Evolutionary conservation across 2,797 vertebrate species (phyloP), one percentile per base, ranked within the genome.

Genomic region (Basileuterus tristriatus): DNA sequence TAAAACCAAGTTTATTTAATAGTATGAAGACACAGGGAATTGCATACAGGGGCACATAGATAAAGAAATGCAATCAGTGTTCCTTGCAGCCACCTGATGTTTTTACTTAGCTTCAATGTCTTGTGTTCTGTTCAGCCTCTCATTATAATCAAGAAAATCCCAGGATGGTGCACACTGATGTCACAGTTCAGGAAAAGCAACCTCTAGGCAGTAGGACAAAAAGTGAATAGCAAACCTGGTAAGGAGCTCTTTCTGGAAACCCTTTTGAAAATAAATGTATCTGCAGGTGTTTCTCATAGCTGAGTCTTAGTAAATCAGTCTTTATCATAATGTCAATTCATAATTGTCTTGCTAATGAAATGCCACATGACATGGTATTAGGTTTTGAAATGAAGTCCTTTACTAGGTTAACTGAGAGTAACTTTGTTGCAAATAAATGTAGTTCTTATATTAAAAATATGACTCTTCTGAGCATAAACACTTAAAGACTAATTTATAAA

Each of bases 281-380:
- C 75, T 91, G 64, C 70, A 90, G 46, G 50, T 94, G 43, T 82
- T 94, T 71, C 62, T 90, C 0, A 0, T 72, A 39, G 46, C 62
- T 91, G 79, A 78, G 64, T 92, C 26, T 70, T 90, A 78, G 83
- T 78, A 75, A 86, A 72, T 91, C 68, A 53, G 34, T 85, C 93
- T 93, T 95, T 81, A 92, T 95, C 64, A 92, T 46, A 72, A 65
- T 83, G 58, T 56, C 84, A 68, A 15, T 88, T 86, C 34, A 44
- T 78, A 86, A 69, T 37, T 83, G 19, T 72, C 65, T 53, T 59
- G 26, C 69, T 91, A 79, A 83, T 91, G 80, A 87, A 96, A 86
- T 91, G 47, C 23, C 75, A 0, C 55, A 44, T 88, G 63, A 47
- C 36, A 41, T 5, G 65, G 13, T 65, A 77, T 70, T 80, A 56